Evolutionary conservation across 2,113 vertebrate species (phyloP).

Genomic region (Burhinus oedicnemus): DNA sequence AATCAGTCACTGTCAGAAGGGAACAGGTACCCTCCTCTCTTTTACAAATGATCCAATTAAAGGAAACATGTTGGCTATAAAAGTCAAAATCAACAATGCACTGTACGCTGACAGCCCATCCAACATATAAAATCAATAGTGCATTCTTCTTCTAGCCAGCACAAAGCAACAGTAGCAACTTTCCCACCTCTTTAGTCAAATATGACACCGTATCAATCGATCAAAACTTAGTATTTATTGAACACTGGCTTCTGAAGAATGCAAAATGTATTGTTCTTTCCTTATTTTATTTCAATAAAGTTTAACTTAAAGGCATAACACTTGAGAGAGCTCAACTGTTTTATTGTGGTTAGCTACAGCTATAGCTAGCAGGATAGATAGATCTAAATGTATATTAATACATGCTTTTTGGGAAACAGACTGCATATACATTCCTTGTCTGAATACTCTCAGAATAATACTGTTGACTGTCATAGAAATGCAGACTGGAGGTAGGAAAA

Average conservation of each 20-base stretch:
- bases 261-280: conserved; percentile 71
- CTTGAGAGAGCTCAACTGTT: conserved; percentile 40
- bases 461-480: background rate
- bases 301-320: conserved; percentile 80
- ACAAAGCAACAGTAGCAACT: conserved; percentile 80
- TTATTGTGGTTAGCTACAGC: conserved; percentile 22
- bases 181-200: conserved; percentile 89
- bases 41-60: conserved; percentile 91
- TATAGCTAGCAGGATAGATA: conserved; percentile 21
- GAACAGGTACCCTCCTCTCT: conserved; percentile 83
- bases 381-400: conserved; percentile 28
- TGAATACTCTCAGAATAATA: background rate
- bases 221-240: conserved; percentile 85
- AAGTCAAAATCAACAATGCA: conserved; percentile 89
- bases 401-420: background rate
- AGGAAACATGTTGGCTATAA: conserved; percentile 88
- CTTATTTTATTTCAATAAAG: conserved; percentile 75
- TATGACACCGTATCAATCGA: conserved; percentile 84
- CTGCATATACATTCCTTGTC: conserved; percentile 1
- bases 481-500: background rate
- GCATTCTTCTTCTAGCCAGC: conserved; percentile 80
- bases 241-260: conserved; percentile 77
- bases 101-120: conserved; percentile 85
- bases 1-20: conserved; percentile 86
- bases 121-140: conserved; percentile 88